Percentiles rank a stretch among this genome's conserved stretches.
These are phyloP conservation scores for Diplogasteroides magnus DNA, from an alignment of 1,140 invertebrate species.

Conservation along the genomic window DNA sequence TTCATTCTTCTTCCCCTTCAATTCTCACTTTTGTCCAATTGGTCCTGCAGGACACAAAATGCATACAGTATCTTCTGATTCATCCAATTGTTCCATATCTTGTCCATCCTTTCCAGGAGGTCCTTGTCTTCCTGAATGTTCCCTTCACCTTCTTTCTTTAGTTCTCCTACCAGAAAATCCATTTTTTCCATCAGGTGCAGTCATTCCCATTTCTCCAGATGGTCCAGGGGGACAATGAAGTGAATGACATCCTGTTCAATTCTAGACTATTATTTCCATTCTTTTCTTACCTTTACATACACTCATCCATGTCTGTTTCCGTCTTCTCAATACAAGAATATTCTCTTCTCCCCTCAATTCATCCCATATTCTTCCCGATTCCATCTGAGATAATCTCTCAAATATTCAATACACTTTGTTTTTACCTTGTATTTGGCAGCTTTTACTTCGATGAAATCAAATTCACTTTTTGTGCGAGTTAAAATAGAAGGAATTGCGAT, in stretches of 20 bases:
- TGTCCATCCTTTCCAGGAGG: constrained; percentile 20
- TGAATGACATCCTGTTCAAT: constrained; percentile 26
- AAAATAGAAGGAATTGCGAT: constrained; percentile 23
- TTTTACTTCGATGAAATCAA: constrained; percentile 7
- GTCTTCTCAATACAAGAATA: constrained; percentile 8
- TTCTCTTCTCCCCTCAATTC: constrained; percentile 17
- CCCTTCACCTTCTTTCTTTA: too few species aligned
- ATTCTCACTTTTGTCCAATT: constrained; percentile 20
- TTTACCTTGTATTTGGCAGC: constrained; percentile 32
- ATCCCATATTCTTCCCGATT: constrained; percentile 27
- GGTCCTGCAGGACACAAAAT: constrained; percentile 31
- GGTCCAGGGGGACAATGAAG: constrained; percentile 27
- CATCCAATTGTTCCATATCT: constrained; percentile 21
- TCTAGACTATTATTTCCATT: constrained; percentile 20
- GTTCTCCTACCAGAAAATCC: constrained; percentile 13
- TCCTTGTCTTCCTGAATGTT: constrained; percentile 29
- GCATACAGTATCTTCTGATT: constrained; percentile 27
- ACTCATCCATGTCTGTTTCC: constrained; percentile 1
- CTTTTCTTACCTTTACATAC: neutral
- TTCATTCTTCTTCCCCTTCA: too few species aligned
- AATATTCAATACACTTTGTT: neutral
- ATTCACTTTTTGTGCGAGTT: constrained; percentile 9
- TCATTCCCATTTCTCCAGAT: constrained; percentile 31
- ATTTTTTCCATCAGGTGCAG: constrained; percentile 12
- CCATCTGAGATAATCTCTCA: constrained; percentile 8